These are phyloP conservation scores for Zeugodacus cucurbitae DNA, from an alignment of 1,140 invertebrate genomes.

Conservation along the genomic window DNA sequence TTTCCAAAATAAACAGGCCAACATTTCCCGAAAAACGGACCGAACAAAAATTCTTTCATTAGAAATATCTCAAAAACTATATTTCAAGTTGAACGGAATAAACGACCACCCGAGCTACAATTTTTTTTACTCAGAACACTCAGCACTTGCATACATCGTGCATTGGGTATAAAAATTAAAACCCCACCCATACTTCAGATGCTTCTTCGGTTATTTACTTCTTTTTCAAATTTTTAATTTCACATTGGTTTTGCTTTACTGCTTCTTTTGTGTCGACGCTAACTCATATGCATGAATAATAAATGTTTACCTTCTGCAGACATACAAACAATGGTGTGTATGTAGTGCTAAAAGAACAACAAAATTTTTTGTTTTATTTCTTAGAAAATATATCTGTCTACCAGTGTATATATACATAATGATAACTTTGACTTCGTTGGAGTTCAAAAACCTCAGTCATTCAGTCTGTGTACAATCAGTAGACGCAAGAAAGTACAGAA, in stretches of 20 bases:
- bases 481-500: neutral
- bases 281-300: neutral
- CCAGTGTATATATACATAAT: neutral
- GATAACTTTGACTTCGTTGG: neutral
- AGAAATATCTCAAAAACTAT: too few species aligned
- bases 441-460: neutral
- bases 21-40: too few species aligned
- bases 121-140: too few species aligned
- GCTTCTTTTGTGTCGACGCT: neutral
- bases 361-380: neutral
- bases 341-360: neutral
- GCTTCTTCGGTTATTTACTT: too few species aligned
- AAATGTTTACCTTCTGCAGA: neutral
- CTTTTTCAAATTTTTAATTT: too few species aligned
- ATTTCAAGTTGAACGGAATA: too few species aligned
- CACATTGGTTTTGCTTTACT: neutral
- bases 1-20: too few species aligned
- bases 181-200: too few species aligned
- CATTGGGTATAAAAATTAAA: too few species aligned
- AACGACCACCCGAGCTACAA: too few species aligned
- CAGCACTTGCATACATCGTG: too few species aligned
- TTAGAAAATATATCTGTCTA: neutral
- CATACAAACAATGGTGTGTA: neutral
- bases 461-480: neutral
- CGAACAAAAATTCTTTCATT: too few species aligned